Conservation (phyloP, 2,113 vertebrate species). For the Ctenomys sociabilis region DNA sequence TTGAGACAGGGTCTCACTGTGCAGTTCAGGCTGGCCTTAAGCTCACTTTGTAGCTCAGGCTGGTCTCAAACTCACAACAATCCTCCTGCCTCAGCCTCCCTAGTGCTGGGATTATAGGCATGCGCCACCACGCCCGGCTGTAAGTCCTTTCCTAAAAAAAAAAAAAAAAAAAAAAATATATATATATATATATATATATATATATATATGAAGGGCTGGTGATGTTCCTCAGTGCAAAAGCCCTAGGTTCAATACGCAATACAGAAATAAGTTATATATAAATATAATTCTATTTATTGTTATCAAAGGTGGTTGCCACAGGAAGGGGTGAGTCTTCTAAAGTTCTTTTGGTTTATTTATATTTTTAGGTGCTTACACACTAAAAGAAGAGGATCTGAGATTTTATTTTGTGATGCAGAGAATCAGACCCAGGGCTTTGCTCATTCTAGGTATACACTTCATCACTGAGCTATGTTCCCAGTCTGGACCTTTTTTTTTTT, state of each 20-base stretch:
- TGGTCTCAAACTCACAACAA: too few relatives aligned
- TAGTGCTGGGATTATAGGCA: too few relatives aligned
- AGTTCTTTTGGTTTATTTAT: not conserved
- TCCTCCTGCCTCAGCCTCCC: too few relatives aligned
- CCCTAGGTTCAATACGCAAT: not conserved
- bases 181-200: too few relatives aligned
- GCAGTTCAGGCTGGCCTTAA: too few relatives aligned
- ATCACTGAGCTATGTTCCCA: not conserved
- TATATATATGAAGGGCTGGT: not conserved
- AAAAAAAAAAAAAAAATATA: too few relatives aligned
- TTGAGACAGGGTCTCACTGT: too few relatives aligned
- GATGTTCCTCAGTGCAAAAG: not conserved
- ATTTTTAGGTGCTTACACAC: slow-evolving; percentile 27
- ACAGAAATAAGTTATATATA: not conserved
- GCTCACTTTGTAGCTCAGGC: too few relatives aligned
- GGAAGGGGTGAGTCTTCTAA: not conserved
- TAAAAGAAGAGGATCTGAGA: slow-evolving; percentile 26
- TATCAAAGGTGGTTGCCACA: not conserved
- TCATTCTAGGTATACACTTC: not conserved
- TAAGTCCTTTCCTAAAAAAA: too few relatives aligned
- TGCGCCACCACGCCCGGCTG: too few relatives aligned
- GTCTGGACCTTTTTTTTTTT: not conserved
- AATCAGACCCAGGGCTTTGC: not conserved
- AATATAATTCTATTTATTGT: not conserved
- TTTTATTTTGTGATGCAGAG: not conserved